Conservation (phyloP, 2,113 vertebrate genomes). For the Gnathonemus longibarbis region DNA sequence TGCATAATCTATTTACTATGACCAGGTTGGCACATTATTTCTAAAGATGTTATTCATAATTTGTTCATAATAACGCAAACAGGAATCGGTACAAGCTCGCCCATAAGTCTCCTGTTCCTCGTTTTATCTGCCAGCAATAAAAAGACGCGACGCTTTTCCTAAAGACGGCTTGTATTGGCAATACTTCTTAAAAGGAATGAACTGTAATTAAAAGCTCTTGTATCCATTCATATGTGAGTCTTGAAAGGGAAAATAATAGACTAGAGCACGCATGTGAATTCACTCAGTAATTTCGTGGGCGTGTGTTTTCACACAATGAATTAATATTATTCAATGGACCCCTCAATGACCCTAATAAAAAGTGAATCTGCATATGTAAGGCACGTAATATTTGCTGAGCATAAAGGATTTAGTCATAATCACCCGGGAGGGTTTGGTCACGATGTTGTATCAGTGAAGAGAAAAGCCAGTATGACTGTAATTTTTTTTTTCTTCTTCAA, state of each 20-base stretch:
- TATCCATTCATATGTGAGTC: conserved; percentile 14
- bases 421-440: not conserved
- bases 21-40: not conserved
- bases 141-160: not conserved
- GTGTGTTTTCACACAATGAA: conserved; percentile 19
- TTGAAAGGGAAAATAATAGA: conserved; percentile 19
- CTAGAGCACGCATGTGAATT: conserved; percentile 1
- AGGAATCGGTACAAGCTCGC: not conserved
- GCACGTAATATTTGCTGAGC: not conserved
- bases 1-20: not conserved
- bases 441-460: not conserved
- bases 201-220: conserved; percentile 18
- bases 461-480: not conserved
- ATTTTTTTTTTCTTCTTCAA: not conserved
- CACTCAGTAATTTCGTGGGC: conserved; percentile 16
- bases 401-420: not conserved
- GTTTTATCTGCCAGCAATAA: not conserved
- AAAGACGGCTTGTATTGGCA: not conserved
- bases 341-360: conserved; percentile 14
- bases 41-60: not conserved
- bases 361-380: not conserved
- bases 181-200: conserved; percentile 11
- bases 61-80: not conserved
- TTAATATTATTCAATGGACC: conserved; percentile 13
- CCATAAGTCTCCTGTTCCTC: not conserved